Evolutionary conservation across 2,797 vertebrate species (phyloP), one percentile per base, ranked within the genome.

Genomic region (Alca torda): DNA sequence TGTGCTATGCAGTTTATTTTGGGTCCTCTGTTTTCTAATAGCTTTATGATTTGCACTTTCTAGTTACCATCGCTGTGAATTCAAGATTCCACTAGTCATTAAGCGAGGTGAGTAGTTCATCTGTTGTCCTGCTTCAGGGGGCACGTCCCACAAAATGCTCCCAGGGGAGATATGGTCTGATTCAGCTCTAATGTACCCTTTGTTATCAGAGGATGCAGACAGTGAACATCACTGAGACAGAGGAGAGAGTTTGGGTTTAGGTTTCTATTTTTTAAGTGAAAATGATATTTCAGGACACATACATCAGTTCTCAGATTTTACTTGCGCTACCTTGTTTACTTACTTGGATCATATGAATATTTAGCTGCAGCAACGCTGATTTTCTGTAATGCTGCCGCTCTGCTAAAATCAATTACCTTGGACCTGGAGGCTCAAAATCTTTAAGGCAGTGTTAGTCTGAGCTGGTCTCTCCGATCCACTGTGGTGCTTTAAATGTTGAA

Each of bases 41-140:
- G 56, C 87, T 90, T 89, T 85, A 11, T 0, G 1, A 85, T 95
- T 96, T 96, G 35, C 53, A n/a, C 85, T 96, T 95, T 96, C 45
- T 89, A 99, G 99, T 98, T 99, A 99, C 95, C 99, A 99, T 98
- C 99, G 99, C 80, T 99, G 99, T 98, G 99, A 99, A 98, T 99
- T 99, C 98, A 99, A 99, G 98, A 99, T 99, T 97, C 99, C 99
- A 10, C 98, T 99, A 17, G 96, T 98, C 85, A 98, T 99, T 95
- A 99, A 99, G 97, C 98, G 98, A 98, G 99, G 99, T 99, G 87
- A 98, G 98, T 95, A 26, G 39, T 50, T 74, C 35, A 8, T 75
- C 51, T 70, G 16, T 13, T 69, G 20, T 35, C 70, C 61, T 73
- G 41, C 77, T n/a, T 50, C 33, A 46, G 41, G 75, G 57, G 17